Evolutionary conservation across 2,113 vertebrate species (phyloP), one percentile per base, ranked within the genome.

Genomic region (Corythornis cristatus): DNA sequence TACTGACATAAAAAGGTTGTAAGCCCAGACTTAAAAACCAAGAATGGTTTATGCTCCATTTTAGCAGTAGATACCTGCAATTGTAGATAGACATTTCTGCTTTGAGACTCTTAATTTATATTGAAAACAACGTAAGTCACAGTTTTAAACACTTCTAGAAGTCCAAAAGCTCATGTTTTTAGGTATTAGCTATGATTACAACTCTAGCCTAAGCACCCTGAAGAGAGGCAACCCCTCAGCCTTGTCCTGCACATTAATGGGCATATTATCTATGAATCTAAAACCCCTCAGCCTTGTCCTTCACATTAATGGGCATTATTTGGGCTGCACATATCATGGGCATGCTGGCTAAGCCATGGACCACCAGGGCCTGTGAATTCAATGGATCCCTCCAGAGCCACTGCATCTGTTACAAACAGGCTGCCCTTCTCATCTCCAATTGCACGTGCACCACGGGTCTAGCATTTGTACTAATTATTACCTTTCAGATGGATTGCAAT

Each of bases 381-480:
- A 18, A 4, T 21, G 60, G 37, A 7, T 56, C 86, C 20, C 83
- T 84, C 11, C 67, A 68, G 67, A 77, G 48, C 73, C 83, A 65
- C 77, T 22, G 53, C n/a, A 15, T 22, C 61, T 60, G 29, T 9
- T 40, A 62, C 67, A 42, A 53, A 19, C 48, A 70, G 64, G 17
- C 66, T 83, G 65, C 60, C 33, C 56, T 79, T 67, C 83, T 84
- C 76, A 33, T n/a, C 78, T 81, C 75, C 48, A 75, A 84, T 20
- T 88, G 66, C 88, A 65, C 22, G 84, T 51, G 86, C 70, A 65
- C 53, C 88, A 37, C 73, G 74, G n/a, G 56, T 10, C 0, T 25
- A 62, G 45, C 14, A 60, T 68, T 84, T 31, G 17, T 51, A 89
- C 74, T 96, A 93, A 95, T 94, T 86, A 90, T 88, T 88, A 85